A percentile compares a stretch with the other conserved stretches of the same genome.
Evolutionary conservation across 2,888 invertebrate genomes (phyloP).

Genomic region (Parnassius smintheus): DNA sequence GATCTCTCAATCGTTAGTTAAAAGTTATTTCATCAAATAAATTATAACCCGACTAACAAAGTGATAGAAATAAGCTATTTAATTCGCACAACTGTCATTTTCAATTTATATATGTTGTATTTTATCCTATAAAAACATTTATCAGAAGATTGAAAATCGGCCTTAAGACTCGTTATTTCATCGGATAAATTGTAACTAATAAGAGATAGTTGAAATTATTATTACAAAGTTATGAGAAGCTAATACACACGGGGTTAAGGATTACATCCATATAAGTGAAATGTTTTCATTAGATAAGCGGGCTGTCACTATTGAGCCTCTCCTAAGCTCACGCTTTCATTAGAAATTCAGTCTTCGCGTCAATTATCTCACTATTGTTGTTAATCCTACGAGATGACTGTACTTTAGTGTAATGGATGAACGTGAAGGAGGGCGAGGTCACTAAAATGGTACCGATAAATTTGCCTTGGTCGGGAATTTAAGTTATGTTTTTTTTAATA

Average conservation of each 20-base stretch:
- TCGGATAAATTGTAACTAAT: no score
- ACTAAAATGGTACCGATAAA: conserved; percentile 7
- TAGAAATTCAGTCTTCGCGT: conserved; percentile 29
- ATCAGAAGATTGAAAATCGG: no score
- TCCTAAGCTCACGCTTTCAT: conserved; percentile 11
- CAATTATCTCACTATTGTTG: conserved; percentile 30
- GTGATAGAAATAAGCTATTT: no score
- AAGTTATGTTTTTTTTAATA: no score
- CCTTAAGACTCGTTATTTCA: no score
- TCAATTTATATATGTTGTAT: no score
- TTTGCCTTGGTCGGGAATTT: no score
- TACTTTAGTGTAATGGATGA: conserved; percentile 8
- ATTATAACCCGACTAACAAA: no score
- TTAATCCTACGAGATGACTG: conserved; percentile 20
- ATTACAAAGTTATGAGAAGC: not conserved
- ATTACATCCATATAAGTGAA: not conserved
- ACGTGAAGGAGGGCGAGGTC: not conserved
- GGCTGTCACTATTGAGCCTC: not conserved
- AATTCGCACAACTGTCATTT: no score
- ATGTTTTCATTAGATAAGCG: not conserved
- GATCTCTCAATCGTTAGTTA: no score
- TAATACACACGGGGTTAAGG: not conserved
- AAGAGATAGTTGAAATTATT: not conserved
- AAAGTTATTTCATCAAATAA: no score
- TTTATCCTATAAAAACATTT: no score